Conservation (phyloP, 1,140 invertebrate species). For the Hydropsyche tenuis region DNA sequence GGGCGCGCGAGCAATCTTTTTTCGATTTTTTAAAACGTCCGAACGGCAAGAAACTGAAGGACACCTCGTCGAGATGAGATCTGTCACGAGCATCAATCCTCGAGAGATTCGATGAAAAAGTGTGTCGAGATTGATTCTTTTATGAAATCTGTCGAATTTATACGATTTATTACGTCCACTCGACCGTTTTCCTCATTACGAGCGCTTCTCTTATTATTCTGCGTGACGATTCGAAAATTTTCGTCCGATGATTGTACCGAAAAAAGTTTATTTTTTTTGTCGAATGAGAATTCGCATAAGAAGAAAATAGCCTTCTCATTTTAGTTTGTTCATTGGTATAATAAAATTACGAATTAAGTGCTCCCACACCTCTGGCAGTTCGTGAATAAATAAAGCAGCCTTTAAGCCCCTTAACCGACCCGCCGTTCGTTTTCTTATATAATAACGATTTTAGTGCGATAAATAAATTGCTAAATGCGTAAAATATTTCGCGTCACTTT, state of each 20-base stretch:
- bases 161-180: constrained; percentile 8
- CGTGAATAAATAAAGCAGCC: constrained; percentile 2
- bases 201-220: not conserved
- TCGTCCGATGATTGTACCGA: not conserved
- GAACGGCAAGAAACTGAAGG: too few species aligned
- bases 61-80: too few species aligned
- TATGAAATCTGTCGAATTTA: not conserved
- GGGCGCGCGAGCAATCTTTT: too few species aligned
- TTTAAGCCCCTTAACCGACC: not conserved
- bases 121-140: constrained; percentile 19
- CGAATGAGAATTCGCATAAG: too few species aligned
- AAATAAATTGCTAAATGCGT: too few species aligned
- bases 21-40: too few species aligned
- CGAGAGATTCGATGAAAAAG: too few species aligned
- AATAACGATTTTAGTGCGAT: too few species aligned
- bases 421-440: too few species aligned
- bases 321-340: not conserved
- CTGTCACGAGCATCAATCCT: too few species aligned
- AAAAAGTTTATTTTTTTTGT: not conserved
- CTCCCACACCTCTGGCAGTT: not conserved
- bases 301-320: not conserved
- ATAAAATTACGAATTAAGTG: constrained; percentile 13
- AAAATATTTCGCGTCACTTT: too few species aligned
- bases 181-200: not conserved
- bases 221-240: not conserved